phyloP scores from a whole-genome alignment of 2,888 invertebrate genomes.

The Pristionchus maxplancki region DNA sequence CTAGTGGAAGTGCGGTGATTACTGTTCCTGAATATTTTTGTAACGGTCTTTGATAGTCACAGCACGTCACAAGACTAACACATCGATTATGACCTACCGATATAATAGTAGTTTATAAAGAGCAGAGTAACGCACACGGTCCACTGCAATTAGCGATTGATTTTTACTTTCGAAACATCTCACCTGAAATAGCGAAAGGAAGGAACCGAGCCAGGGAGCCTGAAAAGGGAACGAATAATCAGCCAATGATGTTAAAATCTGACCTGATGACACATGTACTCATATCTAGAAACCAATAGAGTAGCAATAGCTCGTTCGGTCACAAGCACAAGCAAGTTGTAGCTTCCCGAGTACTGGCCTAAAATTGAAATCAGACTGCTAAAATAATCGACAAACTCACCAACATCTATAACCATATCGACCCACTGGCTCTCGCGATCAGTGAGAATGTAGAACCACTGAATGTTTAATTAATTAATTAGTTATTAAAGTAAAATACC shows the following conservation, averaged over 20 bases:
- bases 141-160: neutral
- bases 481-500: neutral
- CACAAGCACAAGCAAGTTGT: conserved; percentile 14
- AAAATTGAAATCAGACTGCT: neutral
- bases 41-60: neutral
- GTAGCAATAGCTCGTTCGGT: neutral
- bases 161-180: neutral
- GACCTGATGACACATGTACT: conserved; percentile 10
- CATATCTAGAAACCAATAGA: neutral
- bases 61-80: neutral
- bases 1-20: neutral
- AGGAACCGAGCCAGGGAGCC: neutral
- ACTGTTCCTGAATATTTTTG: neutral
- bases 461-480: neutral
- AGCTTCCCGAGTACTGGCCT: conserved; percentile 25
- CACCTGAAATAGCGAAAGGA: neutral
- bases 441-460: neutral
- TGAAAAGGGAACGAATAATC: neutral
- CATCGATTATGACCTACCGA: neutral
- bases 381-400: neutral
- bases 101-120: conserved; percentile 35
- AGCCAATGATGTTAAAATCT: neutral
- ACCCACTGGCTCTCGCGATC: neutral
- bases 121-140: neutral
- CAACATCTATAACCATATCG: conserved; percentile 1